Conservation (phyloP, 1,140 invertebrate genomes). For the Lasioglossum albipes region DNA sequence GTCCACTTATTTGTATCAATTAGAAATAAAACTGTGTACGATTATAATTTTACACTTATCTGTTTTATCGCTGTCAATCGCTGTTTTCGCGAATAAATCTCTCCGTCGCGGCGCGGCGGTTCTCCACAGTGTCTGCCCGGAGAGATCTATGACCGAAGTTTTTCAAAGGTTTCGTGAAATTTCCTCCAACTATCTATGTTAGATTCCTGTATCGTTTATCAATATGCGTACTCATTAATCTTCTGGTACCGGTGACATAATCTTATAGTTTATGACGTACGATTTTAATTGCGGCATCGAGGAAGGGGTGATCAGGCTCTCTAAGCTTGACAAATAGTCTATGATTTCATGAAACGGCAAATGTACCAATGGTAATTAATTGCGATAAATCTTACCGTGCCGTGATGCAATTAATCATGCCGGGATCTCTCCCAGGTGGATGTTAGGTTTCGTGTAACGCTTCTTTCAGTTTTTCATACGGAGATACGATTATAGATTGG, state of each 20-base stretch:
- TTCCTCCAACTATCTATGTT: background rate
- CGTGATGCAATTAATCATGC: slow-evolving; percentile 27
- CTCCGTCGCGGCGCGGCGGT: background rate
- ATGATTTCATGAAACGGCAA: slow-evolving; percentile 19
- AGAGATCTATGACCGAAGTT: background rate
- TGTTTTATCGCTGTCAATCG: background rate
- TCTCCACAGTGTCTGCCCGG: background rate
- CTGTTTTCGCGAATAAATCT: slow-evolving; percentile 8
- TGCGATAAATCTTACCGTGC: slow-evolving; percentile 23
- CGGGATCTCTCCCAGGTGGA: background rate
- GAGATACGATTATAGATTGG: background rate
- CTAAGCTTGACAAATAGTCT: slow-evolving; percentile 43
- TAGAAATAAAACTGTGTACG: no score
- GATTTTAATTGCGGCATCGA: slow-evolving; percentile 21
- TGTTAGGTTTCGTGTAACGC: background rate
- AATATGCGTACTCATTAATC: slow-evolving; percentile 32
- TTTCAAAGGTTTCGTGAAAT: slow-evolving; percentile 4
- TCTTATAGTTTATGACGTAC: slow-evolving; percentile 17
- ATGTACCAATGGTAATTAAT: slow-evolving; percentile 8
- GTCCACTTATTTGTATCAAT: no score
- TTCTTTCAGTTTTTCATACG: background rate
- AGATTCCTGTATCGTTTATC: slow-evolving; percentile 14
- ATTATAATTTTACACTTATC: no score
- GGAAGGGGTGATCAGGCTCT: background rate
- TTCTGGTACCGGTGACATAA: slow-evolving; percentile 18